phyloP scores from a whole-genome alignment of 2,113 vertebrate species.

The Chaetodon trifascialis region DNA sequence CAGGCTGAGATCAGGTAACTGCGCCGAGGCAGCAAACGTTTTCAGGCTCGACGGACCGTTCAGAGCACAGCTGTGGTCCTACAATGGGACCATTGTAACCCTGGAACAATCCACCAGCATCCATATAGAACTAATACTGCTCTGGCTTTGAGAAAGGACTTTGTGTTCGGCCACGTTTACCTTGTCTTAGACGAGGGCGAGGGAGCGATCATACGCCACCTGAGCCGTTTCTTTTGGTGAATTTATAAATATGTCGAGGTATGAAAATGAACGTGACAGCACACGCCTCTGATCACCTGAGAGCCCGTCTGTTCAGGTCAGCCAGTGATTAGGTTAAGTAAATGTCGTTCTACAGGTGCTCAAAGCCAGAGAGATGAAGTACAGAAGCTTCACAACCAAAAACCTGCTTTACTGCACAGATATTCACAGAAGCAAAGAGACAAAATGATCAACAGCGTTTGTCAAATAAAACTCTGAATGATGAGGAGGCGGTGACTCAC shows the following conservation, averaged over 20 bases:
- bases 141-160: conserved; percentile 19
- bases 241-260: neutral
- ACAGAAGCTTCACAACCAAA: neutral
- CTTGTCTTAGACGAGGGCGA: neutral
- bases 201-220: neutral
- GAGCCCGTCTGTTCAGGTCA: neutral
- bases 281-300: neutral
- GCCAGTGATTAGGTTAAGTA: neutral
- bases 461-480: neutral
- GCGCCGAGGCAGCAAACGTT: neutral
- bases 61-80: conserved; percentile 10
- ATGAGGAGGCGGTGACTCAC: conserved; percentile 83
- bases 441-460: neutral
- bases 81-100: conserved; percentile 35
- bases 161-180: conserved; percentile 10
- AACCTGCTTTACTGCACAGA: neutral
- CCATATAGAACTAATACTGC: neutral
- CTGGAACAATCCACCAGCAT: conserved; percentile 38
- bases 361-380: neutral
- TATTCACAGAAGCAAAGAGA: neutral
- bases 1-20: conserved; percentile 26
- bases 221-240: neutral
- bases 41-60: conserved; percentile 8
- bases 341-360: neutral
- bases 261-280: neutral